phyloP scores from a whole-genome alignment of 2,113 vertebrate genomes.

The Oryzias javanicus region DNA sequence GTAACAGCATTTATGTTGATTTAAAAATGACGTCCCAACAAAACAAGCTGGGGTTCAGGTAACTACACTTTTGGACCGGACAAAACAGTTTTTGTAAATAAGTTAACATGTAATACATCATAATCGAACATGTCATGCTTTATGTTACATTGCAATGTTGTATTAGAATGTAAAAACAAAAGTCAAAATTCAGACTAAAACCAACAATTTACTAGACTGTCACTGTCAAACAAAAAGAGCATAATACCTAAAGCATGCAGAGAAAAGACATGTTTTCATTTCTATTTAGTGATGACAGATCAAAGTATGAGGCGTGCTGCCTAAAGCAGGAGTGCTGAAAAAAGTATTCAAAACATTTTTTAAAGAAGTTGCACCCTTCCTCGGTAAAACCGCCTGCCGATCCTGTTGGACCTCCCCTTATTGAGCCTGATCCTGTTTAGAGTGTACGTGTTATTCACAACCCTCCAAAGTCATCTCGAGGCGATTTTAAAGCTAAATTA shows the following conservation, averaged over 20 bases:
- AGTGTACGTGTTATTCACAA: not conserved
- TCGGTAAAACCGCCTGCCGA: not conserved
- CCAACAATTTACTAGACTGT: too few species aligned
- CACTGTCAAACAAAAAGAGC: too few species aligned
- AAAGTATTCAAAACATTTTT: not conserved
- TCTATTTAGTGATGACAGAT: not conserved
- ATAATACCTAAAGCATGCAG: not conserved
- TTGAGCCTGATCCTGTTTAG: conserved; percentile 8
- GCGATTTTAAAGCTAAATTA: too few species aligned
- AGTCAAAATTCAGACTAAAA: not conserved
- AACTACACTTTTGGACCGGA: too few species aligned
- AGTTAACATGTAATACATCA: too few species aligned
- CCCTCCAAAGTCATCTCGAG: too few species aligned
- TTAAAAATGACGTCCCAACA: not conserved
- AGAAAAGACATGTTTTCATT: too few species aligned
- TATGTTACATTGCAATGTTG: too few species aligned
- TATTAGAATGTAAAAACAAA: too few species aligned
- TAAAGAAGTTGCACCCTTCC: not conserved
- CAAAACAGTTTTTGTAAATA: too few species aligned
- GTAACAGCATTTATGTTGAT: too few species aligned
- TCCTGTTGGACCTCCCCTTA: not conserved
- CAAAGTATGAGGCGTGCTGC: not conserved
- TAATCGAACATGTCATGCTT: too few species aligned
- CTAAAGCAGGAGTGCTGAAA: not conserved
- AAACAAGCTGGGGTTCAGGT: not conserved